Conservation (phyloP, 2,888 invertebrate genomes). For the Dolomedes plantarius region DNA sequence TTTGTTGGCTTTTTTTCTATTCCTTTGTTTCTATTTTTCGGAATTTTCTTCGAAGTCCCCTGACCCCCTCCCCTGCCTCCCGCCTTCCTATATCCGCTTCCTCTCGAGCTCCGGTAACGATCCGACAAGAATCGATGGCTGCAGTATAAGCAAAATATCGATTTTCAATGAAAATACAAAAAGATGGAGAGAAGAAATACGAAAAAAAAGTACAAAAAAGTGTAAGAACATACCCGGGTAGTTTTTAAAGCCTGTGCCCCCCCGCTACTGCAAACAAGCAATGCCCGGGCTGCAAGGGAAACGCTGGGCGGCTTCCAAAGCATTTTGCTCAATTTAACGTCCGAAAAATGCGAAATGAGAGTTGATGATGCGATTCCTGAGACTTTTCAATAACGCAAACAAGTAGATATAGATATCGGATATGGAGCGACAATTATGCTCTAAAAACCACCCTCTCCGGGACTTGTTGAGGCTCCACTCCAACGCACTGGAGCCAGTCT, state of each 20-base stretch:
- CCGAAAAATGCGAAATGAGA: conserved; percentile 67
- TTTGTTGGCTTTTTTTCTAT: conserved; percentile 27
- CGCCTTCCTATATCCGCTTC: background rate
- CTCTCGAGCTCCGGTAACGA: conserved; percentile 7
- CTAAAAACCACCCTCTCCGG: background rate
- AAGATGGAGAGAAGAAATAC: conserved; percentile 22
- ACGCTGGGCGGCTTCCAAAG: conserved; percentile 42
- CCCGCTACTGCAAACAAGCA: conserved; percentile 46
- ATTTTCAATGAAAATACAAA: conserved; percentile 67
- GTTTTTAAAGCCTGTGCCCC: conserved; percentile 56
- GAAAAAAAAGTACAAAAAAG: conserved; percentile 25
- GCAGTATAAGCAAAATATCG: conserved; percentile 70
- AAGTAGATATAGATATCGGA: conserved; percentile 21
- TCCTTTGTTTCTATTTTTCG: conserved; percentile 32
- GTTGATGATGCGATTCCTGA: conserved; percentile 41
- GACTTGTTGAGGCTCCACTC: background rate
- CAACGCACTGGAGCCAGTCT: too few species aligned
- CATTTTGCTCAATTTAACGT: conserved; percentile 64
- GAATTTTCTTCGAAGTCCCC: background rate
- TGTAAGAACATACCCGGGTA: conserved; percentile 56
- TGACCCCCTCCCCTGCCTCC: background rate
- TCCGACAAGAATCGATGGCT: conserved; percentile 55
- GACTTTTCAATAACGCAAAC: conserved; percentile 45
- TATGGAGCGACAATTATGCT: background rate
- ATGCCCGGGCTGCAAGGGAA: background rate